These are phyloP conservation scores for Sarcophaga bullata DNA, from an alignment of 1,140 invertebrate genomes.

Conservation along the genomic window DNA sequence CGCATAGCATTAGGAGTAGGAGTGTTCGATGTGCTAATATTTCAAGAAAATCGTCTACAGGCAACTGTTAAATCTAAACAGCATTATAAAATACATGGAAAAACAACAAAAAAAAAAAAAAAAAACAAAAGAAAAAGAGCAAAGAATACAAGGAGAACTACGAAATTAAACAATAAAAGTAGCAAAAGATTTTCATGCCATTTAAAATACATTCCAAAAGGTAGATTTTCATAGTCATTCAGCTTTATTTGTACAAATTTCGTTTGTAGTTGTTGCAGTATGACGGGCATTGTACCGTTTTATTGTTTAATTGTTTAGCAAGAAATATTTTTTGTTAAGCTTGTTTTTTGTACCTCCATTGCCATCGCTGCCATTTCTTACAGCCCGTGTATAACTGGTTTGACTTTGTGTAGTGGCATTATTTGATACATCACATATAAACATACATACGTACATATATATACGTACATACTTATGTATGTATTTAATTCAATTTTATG, in stretches of 20 bases:
- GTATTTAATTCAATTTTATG: constrained; percentile 8
- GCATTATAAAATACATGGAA: not conserved
- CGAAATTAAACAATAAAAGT: constrained; percentile 5
- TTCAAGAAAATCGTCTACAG: constrained; percentile 17
- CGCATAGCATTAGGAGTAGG: not conserved
- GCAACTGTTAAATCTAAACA: constrained; percentile 9
- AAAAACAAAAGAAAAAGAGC: too few relatives aligned
- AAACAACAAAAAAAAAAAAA: too few relatives aligned
- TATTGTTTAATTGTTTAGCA: not conserved
- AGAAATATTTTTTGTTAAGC: not conserved
- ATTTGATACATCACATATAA: too few relatives aligned
- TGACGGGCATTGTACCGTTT: not conserved
- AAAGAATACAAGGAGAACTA: not conserved
- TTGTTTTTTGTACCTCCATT: not conserved
- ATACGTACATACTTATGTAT: not conserved
- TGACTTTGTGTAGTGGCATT: too few relatives aligned
- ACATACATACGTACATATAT: too few relatives aligned
- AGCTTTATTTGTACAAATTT: not conserved
- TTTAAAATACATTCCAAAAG: not conserved
- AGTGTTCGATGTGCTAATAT: not conserved
- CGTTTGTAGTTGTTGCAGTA: not conserved
- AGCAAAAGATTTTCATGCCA: constrained; percentile 16
- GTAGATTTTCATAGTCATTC: not conserved
- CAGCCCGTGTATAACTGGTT: too few relatives aligned
- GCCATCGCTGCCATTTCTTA: not conserved